Percentiles rank a stretch among this genome's conserved stretches.
Conservation (phyloP, 2,113 vertebrate species). For the Pristiophorus japonicus region DNA sequence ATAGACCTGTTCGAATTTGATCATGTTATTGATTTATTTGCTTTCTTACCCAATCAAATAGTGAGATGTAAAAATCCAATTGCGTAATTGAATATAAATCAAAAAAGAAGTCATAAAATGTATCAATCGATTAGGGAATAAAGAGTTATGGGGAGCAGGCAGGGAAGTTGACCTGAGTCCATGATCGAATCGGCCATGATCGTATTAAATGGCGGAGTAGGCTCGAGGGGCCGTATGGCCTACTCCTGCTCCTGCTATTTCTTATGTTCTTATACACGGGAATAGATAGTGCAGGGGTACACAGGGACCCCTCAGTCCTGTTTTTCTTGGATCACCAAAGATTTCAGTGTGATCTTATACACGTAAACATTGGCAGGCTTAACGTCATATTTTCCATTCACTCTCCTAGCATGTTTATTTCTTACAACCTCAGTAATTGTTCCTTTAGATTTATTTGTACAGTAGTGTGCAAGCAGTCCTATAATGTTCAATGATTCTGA, state of each 20-base stretch:
- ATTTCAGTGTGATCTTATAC: background rate
- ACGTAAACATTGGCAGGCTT: background rate
- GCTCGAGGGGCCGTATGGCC: too few relatives aligned
- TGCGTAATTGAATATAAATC: too few relatives aligned
- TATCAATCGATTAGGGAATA: too few relatives aligned
- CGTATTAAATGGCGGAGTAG: too few relatives aligned
- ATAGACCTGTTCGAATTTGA: background rate
- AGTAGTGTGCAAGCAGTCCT: background rate
- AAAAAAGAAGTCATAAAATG: background rate
- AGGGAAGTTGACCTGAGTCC: too few relatives aligned
- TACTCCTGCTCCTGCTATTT: too few relatives aligned
- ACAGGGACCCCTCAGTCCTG: background rate
- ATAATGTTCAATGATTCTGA: background rate
- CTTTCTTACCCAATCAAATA: background rate
- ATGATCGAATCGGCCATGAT: too few relatives aligned
- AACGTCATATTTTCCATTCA: background rate
- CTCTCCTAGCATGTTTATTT: background rate
- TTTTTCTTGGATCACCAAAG: background rate
- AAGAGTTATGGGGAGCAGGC: too few relatives aligned
- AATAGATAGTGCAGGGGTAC: background rate
- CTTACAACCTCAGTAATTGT: background rate
- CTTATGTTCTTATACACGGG: too few relatives aligned
- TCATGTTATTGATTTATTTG: background rate
- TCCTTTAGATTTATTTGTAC: background rate
- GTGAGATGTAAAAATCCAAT: background rate